Conservation (phyloP, 2,113 vertebrate species). For the Mionectes macconnelli region DNA sequence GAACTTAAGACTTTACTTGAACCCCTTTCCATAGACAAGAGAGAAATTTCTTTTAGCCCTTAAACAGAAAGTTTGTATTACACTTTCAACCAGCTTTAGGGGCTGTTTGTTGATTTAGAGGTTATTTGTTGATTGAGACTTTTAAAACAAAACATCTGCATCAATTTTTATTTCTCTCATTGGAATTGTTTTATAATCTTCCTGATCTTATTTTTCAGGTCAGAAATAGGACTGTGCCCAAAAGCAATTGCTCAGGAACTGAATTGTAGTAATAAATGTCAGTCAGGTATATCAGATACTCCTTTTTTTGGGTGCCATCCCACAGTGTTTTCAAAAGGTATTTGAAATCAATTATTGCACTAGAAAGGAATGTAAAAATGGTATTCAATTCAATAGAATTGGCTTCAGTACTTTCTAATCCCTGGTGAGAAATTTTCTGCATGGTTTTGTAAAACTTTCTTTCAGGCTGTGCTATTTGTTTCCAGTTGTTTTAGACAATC, state of each 20-base stretch:
- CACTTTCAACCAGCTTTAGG: background rate
- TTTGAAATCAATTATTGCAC: slow-evolving; percentile 11
- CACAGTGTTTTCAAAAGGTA: background rate
- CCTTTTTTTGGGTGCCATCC: background rate
- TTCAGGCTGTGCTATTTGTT: background rate
- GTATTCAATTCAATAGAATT: background rate
- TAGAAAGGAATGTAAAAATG: background rate
- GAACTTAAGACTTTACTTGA: background rate
- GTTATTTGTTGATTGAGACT: background rate
- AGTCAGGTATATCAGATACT: background rate
- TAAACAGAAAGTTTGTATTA: background rate
- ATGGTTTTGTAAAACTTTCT: background rate
- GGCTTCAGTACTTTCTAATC: background rate
- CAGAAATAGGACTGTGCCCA: background rate
- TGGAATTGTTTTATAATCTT: background rate
- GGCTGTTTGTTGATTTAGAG: background rate
- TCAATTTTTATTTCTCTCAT: background rate
- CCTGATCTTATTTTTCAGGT: background rate
- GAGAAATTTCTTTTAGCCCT: background rate
- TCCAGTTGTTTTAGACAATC: background rate
- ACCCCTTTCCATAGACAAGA: background rate
- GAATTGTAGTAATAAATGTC: background rate
- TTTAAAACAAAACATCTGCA: background rate
- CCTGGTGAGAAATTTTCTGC: background rate
- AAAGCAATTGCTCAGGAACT: slow-evolving; percentile 1